Base-by-base conservation (phyloP, 1,140 invertebrate species). In the Scaptomyza montana region DNA sequence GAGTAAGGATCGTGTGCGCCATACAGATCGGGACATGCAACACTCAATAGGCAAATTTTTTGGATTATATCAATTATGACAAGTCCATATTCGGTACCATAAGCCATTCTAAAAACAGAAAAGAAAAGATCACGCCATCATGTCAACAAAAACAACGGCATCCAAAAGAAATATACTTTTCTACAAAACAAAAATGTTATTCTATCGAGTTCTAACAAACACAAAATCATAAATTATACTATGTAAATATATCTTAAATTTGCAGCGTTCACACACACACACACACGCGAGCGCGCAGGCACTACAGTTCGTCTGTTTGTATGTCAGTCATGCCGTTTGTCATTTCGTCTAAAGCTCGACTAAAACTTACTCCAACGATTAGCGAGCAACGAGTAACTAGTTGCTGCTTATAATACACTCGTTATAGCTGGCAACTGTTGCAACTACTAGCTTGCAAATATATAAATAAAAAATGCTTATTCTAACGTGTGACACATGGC, bases 61-160 rank as follows among this genome's bases (percentile, higher is more conserved):
- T 98, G 98, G 87, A 98, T 94, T 92, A 98, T 96, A 94, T 99
- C 98, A 81, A 99, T 95, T 92, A 99, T 96, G 84, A 98, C 97
- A 86, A 99, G 93, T 74, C 98, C 98, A 75, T 96, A 95, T 93
- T 99, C 98, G 92, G 98, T 98, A 82, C 98, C 98, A 94, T 99
- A 99, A 74, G 98, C 97, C 95, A 99, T 94, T 90, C 98, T 99
- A 93, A 43, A 91, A 90, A 89, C 72, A 82, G 70, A 90, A 78
- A 78, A 66, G 77, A 70, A 57, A 66, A 67, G 69, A 64, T 51
- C 76, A 62, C 57, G 64, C 73, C 62, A 72, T 76, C 77, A 66
- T 84, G 78, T 82, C 65, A 84, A 84, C 74, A 75, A 82, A 82
- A 81, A 79, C 67, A 90, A 78, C 69, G 64, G 73, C 80, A 80